Percentiles rank a stretch among this genome's conserved stretches.
Evolutionary conservation across 2,888 invertebrate species (phyloP).

Genomic region (Dicyrtomina minuta): DNA sequence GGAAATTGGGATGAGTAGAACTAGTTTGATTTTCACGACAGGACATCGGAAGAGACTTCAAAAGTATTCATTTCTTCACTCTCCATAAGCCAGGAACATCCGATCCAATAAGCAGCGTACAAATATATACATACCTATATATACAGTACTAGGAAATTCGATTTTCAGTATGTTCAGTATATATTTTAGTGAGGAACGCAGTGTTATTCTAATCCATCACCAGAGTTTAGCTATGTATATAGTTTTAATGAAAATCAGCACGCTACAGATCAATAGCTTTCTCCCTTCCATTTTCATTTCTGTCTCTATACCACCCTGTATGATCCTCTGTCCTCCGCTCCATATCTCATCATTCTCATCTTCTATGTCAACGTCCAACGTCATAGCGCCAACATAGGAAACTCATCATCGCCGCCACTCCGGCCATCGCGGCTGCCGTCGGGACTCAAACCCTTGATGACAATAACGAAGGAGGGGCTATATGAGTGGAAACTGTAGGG

Average conservation of each 20-base stretch:
- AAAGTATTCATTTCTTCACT: not conserved
- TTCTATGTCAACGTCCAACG: too few species aligned
- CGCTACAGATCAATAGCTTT: conserved; percentile 5
- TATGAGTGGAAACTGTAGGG: not conserved
- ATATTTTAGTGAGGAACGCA: not conserved
- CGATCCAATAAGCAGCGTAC: too few species aligned
- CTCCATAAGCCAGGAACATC: not conserved
- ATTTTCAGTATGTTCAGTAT: not conserved
- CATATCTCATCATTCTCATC: too few species aligned
- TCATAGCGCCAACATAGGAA: not conserved
- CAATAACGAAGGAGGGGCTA: conserved; percentile 10
- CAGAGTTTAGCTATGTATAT: not conserved
- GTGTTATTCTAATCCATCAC: conserved; percentile 9
- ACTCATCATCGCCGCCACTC: not conserved
- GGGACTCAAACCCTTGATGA: conserved; percentile 13
- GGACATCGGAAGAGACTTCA: conserved; percentile 9
- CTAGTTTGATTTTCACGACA: conserved; percentile 20
- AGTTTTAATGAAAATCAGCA: conserved; percentile 8
- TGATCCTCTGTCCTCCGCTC: too few species aligned
- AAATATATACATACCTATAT: too few species aligned
- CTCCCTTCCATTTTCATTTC: not conserved
- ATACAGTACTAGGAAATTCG: too few species aligned
- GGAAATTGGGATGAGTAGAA: not conserved
- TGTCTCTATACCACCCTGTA: not conserved
- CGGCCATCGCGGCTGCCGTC: too few species aligned